Conservation (phyloP, 2,113 vertebrate species). For the Camarhynchus parvulus region DNA sequence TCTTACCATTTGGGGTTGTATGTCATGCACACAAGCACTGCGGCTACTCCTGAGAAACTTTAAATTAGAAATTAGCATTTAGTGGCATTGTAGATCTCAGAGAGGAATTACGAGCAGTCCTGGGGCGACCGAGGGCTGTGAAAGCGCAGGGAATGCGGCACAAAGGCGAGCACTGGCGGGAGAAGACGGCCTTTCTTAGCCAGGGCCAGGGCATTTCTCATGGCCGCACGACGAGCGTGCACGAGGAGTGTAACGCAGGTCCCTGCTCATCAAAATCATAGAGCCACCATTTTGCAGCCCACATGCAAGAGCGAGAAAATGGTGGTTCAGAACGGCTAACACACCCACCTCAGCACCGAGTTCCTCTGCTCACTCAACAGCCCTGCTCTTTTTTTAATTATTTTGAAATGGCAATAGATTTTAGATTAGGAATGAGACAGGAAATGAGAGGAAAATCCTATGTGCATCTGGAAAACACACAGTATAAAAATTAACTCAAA, state of each 20-base stretch:
- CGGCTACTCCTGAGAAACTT: slow-evolving; percentile 25
- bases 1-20: not conserved
- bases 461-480: slow-evolving; percentile 48
- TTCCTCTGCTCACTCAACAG: slow-evolving; percentile 27
- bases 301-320: slow-evolving; percentile 64
- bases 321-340: slow-evolving; percentile 62
- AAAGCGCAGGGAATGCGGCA: not conserved
- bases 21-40: not conserved
- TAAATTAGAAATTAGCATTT: slow-evolving; percentile 6
- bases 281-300: slow-evolving; percentile 74
- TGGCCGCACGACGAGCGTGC: not conserved
- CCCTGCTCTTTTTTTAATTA: slow-evolving; percentile 32
- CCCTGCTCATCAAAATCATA: slow-evolving; percentile 46
- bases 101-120: slow-evolving; percentile 26
- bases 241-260: not conserved
- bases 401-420: slow-evolving; percentile 52
- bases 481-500: slow-evolving; percentile 68
- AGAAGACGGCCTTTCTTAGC: not conserved
- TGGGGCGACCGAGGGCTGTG: not conserved
- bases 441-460: slow-evolving; percentile 44
- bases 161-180: not conserved
- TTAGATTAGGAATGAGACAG: slow-evolving; percentile 61
- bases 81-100: slow-evolving; percentile 11
- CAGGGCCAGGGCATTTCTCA: not conserved
- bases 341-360: not conserved